Conservation (phyloP, 2,113 vertebrate species). For the Loxodonta africana region DNA sequence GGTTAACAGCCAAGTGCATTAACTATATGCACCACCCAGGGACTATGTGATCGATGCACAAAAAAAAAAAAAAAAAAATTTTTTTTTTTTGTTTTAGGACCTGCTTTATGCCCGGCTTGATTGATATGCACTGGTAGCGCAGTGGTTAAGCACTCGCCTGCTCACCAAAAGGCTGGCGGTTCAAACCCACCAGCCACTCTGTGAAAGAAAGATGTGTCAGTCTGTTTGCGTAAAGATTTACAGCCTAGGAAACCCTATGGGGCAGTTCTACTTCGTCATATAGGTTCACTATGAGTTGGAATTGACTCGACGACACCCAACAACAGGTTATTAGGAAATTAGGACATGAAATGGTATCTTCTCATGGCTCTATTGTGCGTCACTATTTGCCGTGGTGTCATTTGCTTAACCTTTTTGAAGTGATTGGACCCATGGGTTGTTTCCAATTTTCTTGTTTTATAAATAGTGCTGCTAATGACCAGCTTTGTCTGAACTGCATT, state of each 20-base stretch:
- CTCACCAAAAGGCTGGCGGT: neutral
- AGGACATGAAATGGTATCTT: neutral
- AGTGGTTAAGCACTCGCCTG: neutral
- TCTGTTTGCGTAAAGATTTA: neutral
- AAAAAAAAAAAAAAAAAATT: too few species aligned
- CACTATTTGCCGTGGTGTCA: too few species aligned
- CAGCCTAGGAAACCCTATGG: neutral
- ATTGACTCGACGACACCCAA: too few species aligned
- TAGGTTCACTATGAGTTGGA: neutral
- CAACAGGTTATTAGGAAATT: neutral
- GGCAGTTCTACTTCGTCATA: neutral
- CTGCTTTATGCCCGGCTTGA: too few species aligned
- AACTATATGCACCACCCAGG: neutral
- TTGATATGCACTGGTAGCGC: neutral
- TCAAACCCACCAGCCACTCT: too few species aligned
- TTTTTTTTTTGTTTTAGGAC: too few species aligned
- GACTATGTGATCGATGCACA: neutral
- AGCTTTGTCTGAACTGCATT: neutral
- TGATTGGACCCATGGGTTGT: neutral
- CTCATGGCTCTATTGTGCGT: neutral
- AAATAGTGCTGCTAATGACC: neutral
- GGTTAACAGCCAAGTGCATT: neutral
- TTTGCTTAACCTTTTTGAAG: slow-evolving; percentile 1
- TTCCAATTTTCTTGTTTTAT: neutral
- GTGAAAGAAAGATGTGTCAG: neutral